Evolutionary conservation across 2,888 invertebrate genomes (phyloP).

Genomic region (Tribolium freemani): DNA sequence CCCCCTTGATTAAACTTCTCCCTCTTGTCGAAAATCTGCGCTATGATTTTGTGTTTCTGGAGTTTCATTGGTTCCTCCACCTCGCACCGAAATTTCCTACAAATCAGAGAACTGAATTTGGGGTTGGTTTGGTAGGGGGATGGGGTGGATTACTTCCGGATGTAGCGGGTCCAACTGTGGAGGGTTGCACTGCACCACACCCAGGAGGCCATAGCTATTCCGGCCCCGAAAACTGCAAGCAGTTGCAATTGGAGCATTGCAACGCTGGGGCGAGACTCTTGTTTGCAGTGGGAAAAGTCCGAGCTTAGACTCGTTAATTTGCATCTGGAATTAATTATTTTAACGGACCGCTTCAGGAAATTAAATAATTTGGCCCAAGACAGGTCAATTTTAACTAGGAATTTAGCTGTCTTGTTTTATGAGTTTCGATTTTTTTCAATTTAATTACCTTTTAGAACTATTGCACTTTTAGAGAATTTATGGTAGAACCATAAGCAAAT

Average conservation of each 20-base stretch:
- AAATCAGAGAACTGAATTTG: slow-evolving; percentile 48
- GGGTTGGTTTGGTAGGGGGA: not conserved
- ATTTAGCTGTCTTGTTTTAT: too few species aligned
- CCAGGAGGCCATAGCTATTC: slow-evolving; percentile 93
- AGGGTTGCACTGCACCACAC: slow-evolving; percentile 91
- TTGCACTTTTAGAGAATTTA: too few species aligned
- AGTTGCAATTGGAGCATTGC: slow-evolving; percentile 87
- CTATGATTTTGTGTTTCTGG: slow-evolving; percentile 91
- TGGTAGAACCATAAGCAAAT: too few species aligned
- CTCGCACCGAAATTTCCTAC: slow-evolving; percentile 81
- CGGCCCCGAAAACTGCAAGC: slow-evolving; percentile 86
- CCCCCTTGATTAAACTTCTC: slow-evolving; percentile 88
- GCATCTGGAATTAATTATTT: slow-evolving; percentile 66
- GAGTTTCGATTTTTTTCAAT: too few species aligned
- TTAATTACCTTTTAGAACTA: too few species aligned
- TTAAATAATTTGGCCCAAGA: too few species aligned
- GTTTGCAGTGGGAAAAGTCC: slow-evolving; percentile 73
- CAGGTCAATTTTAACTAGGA: too few species aligned
- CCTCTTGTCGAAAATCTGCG: slow-evolving; percentile 90
- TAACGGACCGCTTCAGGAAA: too few species aligned
- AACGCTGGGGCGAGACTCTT: slow-evolving; percentile 83
- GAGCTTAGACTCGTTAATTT: slow-evolving; percentile 65
- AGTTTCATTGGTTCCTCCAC: slow-evolving; percentile 78
- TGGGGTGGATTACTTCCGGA: slow-evolving; percentile 77
- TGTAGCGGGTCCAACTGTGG: slow-evolving; percentile 88